A percentile compares a stretch with the other conserved stretches of the same genome.
Conservation (phyloP, 2,113 vertebrate species). For the Sinocyclocheilus anshuiensis region DNA sequence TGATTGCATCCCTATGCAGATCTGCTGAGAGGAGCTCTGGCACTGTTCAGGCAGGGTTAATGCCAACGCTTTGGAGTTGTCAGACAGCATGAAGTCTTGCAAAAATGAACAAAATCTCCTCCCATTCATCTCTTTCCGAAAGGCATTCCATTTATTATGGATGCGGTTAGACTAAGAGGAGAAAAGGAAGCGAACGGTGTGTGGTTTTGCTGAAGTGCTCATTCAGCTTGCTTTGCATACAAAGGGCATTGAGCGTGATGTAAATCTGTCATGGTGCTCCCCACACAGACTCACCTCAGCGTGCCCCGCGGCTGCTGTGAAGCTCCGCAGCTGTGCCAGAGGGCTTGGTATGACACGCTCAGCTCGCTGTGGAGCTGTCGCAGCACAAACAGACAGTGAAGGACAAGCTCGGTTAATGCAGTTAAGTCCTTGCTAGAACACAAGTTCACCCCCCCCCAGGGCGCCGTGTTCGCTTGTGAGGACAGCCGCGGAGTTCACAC, state of each 20-base stretch:
- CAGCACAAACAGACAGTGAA: slow-evolving; percentile 44
- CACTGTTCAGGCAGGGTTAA: neutral
- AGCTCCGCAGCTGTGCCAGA: slow-evolving; percentile 77
- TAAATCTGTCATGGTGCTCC: slow-evolving; percentile 44
- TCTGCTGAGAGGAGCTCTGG: neutral
- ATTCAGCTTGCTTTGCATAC: slow-evolving; percentile 30
- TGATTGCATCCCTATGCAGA: no score
- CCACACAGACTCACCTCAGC: slow-evolving; percentile 39
- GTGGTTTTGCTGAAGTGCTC: slow-evolving; percentile 34
- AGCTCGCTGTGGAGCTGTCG: slow-evolving; percentile 87
- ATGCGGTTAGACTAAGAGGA: slow-evolving; percentile 7
- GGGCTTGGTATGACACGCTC: slow-evolving; percentile 83
- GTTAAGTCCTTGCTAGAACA: slow-evolving; percentile 34
- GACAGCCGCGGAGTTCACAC: slow-evolving; percentile 50
- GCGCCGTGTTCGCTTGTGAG: slow-evolving; percentile 32
- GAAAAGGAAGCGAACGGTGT: slow-evolving; percentile 33
- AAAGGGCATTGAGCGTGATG: slow-evolving; percentile 36
- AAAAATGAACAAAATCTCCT: slow-evolving; percentile 11
- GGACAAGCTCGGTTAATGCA: slow-evolving; percentile 40
- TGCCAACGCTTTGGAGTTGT: slow-evolving; percentile 14
- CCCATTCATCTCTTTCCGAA: slow-evolving; percentile 16
- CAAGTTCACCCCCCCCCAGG: slow-evolving; percentile 27
- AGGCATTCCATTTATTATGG: slow-evolving; percentile 37
- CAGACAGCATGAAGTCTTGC: neutral
- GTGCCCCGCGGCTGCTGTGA: slow-evolving; percentile 48